phyloP scores from a whole-genome alignment of 2,113 vertebrate species.

The Todiramphus chloris region DNA sequence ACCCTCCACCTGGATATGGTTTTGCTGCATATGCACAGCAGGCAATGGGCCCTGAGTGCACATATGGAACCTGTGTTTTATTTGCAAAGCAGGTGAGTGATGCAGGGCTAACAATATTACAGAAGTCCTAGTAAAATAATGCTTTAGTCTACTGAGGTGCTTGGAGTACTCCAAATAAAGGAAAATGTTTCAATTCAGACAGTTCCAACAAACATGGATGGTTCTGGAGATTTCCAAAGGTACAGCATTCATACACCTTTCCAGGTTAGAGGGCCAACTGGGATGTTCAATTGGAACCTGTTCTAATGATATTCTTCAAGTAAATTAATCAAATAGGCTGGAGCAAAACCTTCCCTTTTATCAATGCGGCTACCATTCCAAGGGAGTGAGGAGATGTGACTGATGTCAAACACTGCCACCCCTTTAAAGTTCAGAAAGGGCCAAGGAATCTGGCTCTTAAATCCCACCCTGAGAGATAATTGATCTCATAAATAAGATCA shows the following conservation, averaged over 20 bases:
- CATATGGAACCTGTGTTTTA: background rate
- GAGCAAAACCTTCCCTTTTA: background rate
- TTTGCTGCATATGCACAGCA: background rate
- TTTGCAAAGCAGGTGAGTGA: background rate
- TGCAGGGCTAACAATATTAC: accelerated
- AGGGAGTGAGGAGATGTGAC: background rate
- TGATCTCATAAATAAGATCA: background rate
- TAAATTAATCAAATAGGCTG: background rate
- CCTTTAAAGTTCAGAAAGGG: background rate
- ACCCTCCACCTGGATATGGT: accelerated
- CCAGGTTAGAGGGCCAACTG: background rate
- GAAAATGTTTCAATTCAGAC: background rate
- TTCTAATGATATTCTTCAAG: background rate
- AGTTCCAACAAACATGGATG: background rate
- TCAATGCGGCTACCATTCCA: background rate
- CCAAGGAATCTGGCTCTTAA: background rate
- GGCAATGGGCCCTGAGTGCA: too few relatives aligned
- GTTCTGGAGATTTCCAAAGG: background rate
- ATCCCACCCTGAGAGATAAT: background rate
- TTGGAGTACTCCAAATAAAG: background rate
- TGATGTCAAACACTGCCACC: background rate
- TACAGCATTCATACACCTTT: background rate
- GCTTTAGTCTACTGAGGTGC: background rate
- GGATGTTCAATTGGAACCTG: background rate
- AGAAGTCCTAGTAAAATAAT: background rate